These are phyloP conservation scores for Drosophila tsacasi DNA, from an alignment of 1,140 invertebrate genomes.

Conservation along the genomic window DNA sequence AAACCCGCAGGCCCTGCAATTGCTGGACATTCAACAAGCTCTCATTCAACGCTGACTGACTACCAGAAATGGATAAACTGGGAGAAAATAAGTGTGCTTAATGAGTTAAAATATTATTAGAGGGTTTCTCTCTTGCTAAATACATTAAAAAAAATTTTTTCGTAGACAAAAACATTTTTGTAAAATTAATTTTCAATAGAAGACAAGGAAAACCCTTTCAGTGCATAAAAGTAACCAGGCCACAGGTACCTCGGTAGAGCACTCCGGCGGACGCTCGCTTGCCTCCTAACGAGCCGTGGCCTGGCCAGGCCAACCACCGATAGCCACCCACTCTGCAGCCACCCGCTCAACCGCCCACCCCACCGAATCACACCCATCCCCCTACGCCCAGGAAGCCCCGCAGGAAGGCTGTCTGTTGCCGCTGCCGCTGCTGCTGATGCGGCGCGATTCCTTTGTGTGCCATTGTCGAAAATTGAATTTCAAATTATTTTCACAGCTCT, in stretches of 20 bases:
- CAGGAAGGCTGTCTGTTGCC: conserved; percentile 27
- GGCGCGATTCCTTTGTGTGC: conserved; percentile 80
- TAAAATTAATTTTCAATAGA: too few species aligned
- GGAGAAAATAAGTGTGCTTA: background rate
- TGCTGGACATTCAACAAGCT: conserved; percentile 78
- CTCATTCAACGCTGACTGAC: conserved; percentile 26
- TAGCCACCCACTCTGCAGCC: background rate
- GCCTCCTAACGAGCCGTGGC: conserved; percentile 53
- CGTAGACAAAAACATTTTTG: fast-evolving
- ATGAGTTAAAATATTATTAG: too few species aligned
- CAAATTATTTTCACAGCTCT: conserved; percentile 83
- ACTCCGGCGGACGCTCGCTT: conserved; percentile 35
- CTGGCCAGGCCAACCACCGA: conserved; percentile 9
- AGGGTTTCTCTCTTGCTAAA: background rate
- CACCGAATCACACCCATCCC: conserved; percentile 28
- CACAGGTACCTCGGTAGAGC: conserved; percentile 28
- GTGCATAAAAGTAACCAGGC: conserved; percentile 32
- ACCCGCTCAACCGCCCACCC: background rate
- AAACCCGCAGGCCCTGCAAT: conserved; percentile 64
- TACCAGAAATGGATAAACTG: conserved; percentile 8
- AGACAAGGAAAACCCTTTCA: background rate
- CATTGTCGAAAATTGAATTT: conserved; percentile 84
- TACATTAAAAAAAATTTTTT: background rate
- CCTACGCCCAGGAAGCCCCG: conserved; percentile 19
- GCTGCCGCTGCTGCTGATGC: conserved; percentile 42